Evolutionary conservation across 2,888 invertebrate genomes (phyloP).

Genomic region (Zaprionus obscuricornis): DNA sequence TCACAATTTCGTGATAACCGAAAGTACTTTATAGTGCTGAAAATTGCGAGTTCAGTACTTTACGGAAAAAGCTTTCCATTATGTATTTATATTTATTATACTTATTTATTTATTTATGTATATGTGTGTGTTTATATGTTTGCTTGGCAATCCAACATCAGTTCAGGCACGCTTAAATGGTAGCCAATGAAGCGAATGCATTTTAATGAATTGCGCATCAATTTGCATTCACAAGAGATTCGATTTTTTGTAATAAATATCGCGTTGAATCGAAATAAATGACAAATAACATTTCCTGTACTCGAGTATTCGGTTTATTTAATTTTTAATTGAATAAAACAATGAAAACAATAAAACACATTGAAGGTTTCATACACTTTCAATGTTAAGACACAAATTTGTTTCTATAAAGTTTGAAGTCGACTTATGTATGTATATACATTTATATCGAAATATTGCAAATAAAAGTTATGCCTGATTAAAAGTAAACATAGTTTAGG

Average conservation of each 20-base stretch:
- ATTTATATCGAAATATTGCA: too few relatives aligned
- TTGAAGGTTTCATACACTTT: too few relatives aligned
- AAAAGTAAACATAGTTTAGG: too few relatives aligned
- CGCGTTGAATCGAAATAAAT: too few relatives aligned
- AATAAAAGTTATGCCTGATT: too few relatives aligned
- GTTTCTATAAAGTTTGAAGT: too few relatives aligned
- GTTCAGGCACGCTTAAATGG: background rate
- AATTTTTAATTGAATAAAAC: conserved; percentile 60
- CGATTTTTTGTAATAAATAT: conserved; percentile 29
- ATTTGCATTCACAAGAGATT: background rate
- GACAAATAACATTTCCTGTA: background rate
- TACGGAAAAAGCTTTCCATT: background rate
- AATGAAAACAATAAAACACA: conserved; percentile 14
- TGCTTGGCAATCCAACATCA: background rate
- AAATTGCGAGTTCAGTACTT: background rate
- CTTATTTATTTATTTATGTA: conserved; percentile 31
- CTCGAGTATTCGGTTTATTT: conserved; percentile 1
- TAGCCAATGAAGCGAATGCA: background rate
- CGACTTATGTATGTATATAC: too few relatives aligned
- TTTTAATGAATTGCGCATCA: background rate
- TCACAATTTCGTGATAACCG: background rate
- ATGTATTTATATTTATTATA: background rate
- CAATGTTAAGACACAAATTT: too few relatives aligned
- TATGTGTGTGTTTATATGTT: background rate
- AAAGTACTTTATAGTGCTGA: background rate